A percentile compares a stretch with the other conserved stretches of the same genome.
Evolutionary conservation across 2,888 invertebrate genomes (phyloP).

Genomic region (Eupithecia dodoneata): DNA sequence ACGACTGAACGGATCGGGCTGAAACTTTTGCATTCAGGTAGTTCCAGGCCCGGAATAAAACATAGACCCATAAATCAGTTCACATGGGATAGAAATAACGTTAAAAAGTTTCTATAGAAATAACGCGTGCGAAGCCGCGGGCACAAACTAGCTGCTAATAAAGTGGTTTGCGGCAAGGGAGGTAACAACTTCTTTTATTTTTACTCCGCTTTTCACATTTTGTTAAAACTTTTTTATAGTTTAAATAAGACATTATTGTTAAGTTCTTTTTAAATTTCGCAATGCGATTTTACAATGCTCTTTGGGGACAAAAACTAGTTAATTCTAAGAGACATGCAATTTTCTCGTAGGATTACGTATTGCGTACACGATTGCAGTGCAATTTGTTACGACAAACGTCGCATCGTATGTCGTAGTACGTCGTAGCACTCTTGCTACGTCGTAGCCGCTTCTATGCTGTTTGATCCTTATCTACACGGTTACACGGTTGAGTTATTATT

Average conservation of each 20-base stretch:
- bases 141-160: background rate
- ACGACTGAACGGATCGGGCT: no score
- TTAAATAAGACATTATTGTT: background rate
- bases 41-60: no score
- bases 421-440: constrained; percentile 12
- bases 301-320: constrained; percentile 10
- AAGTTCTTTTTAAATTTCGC: background rate
- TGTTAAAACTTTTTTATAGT: background rate
- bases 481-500: background rate
- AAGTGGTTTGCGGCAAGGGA: background rate
- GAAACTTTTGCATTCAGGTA: no score
- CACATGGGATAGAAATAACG: no score
- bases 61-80: no score
- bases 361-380: constrained; percentile 21
- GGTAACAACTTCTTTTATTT: background rate
- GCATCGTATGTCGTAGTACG: constrained; percentile 1
- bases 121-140: no score
- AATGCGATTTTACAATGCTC: background rate
- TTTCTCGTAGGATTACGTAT: constrained; percentile 16
- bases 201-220: background rate
- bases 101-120: no score
- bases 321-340: constrained; percentile 14
- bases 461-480: background rate
- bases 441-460: constrained; percentile 2
- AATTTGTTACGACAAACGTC: constrained; percentile 21